Percentiles rank a stretch among this genome's conserved stretches.
phyloP scores from a whole-genome alignment of 2,797 vertebrate genomes.

The Cyclopterus lumpus region DNA sequence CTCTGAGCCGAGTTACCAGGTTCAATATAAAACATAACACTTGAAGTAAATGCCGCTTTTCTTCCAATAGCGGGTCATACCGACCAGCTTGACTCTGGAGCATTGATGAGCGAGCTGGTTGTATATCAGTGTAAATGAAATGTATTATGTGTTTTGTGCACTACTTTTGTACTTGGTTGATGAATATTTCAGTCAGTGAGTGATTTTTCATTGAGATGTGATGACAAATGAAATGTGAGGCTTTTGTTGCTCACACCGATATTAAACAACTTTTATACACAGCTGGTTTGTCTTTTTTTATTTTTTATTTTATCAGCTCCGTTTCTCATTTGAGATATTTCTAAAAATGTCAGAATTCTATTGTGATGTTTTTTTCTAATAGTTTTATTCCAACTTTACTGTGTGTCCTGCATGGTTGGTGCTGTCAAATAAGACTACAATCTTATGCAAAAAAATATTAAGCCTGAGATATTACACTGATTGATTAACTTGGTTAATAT shows the following conservation, averaged over 20 bases:
- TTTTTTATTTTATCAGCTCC: background rate
- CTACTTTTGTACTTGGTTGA: constrained; percentile 10
- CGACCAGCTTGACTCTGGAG: background rate
- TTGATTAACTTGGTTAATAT: background rate
- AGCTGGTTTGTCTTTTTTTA: background rate
- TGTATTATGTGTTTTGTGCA: constrained; percentile 1
- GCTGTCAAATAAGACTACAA: background rate
- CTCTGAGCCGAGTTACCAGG: background rate
- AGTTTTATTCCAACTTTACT: background rate
- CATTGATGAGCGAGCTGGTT: background rate
- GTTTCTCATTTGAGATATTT: background rate
- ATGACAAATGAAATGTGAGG: constrained; percentile 12
- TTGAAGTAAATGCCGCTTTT: constrained; percentile 7
- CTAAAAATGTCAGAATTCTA: background rate
- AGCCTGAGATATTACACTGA: background rate
- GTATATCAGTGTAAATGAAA: background rate
- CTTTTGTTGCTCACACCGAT: background rate
- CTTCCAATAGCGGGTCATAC: background rate
- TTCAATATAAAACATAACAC: constrained; percentile 3
- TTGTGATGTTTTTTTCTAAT: background rate
- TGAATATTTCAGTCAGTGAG: constrained; percentile 6
- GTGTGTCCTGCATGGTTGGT: background rate
- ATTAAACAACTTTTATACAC: constrained; percentile 28
- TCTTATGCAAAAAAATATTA: background rate
- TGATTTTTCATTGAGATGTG: constrained; percentile 14